Evolutionary conservation across 2,888 invertebrate species (phyloP), one percentile per base, ranked within the genome.

Genomic region (Drosophila lutescens): DNA sequence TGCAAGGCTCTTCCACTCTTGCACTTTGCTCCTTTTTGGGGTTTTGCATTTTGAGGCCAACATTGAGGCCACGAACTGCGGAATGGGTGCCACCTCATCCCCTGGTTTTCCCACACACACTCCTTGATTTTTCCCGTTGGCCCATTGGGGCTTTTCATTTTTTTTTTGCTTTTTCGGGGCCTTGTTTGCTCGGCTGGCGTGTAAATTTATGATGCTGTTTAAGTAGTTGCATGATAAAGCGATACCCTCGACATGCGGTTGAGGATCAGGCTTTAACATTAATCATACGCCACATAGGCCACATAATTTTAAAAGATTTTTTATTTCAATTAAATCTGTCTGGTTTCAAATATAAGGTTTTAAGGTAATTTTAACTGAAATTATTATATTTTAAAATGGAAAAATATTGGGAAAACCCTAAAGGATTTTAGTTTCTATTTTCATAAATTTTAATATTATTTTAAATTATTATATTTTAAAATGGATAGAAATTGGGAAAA

Each of bases 31-130:
- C 76, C 74, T 89, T 87, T 89, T 86, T 88, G 74, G 79, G 84
- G 84, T 87, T 89, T 90, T 86, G 86, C 87, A 90, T 89, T 89
- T 90, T 86, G 88, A 80, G 88, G 88, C 88, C 88, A 89, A 87
- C 87, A 87, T 88, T 88, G 88, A 89, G 88, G 88, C 88, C 88
- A 88, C 88, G 86, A 88, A 79, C 78, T 63, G 77, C 65, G 72
- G 72, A 60, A 47, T 34, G 59, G 46, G 69, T 49, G 58, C 63
- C 65, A 50, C 36, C 65, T 53, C 63, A 50, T 51, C 23, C 49
- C 38, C 74, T 41, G 49, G n/a, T 26, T 36, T 46, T 41, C 30
- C 13, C 46, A 1, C 10, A 12, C 17, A 17, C 5, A 26, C 38
- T n/a, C 15, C 34, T 46, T 38, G 40, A 50, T 34, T 17, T 44